phyloP scores from a whole-genome alignment of 2,888 invertebrate species.

The Lamellibrachia columna region DNA sequence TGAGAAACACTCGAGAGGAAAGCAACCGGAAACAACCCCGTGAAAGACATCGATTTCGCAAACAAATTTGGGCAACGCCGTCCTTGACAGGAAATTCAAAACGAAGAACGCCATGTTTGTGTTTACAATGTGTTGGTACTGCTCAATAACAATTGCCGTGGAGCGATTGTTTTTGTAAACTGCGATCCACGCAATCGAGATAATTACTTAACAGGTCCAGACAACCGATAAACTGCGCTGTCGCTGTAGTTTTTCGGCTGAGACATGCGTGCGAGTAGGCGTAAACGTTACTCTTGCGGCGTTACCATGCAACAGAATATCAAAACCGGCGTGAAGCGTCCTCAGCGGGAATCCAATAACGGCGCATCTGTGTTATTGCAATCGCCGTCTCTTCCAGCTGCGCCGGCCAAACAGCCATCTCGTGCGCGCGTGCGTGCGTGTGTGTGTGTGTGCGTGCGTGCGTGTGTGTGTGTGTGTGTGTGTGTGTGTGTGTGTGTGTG shows the following conservation, averaged over 20 bases:
- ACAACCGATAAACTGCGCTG: neutral
- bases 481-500: too few relatives aligned
- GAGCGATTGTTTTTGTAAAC: too few relatives aligned
- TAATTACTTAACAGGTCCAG: neutral
- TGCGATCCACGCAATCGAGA: neutral
- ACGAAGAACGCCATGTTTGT: too few relatives aligned
- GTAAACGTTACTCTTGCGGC: neutral
- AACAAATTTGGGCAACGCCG: too few relatives aligned
- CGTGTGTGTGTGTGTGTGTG: too few relatives aligned
- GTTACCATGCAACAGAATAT: constrained; percentile 6
- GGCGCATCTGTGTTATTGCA: neutral
- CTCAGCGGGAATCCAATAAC: neutral
- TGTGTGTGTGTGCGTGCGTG: too few relatives aligned
- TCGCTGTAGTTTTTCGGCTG: neutral
- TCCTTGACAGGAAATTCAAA: too few relatives aligned
- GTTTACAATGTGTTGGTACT: too few relatives aligned
- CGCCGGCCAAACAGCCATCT: neutral
- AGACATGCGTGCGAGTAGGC: constrained; percentile 8
- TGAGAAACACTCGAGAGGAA: too few relatives aligned
- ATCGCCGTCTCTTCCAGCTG: neutral
- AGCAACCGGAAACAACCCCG: too few relatives aligned
- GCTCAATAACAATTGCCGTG: too few relatives aligned
- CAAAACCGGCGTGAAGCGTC: neutral
- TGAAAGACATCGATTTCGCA: too few relatives aligned
- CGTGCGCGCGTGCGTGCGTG: neutral